phyloP scores from a whole-genome alignment of 1,140 invertebrate genomes.

The Battus philenor region DNA sequence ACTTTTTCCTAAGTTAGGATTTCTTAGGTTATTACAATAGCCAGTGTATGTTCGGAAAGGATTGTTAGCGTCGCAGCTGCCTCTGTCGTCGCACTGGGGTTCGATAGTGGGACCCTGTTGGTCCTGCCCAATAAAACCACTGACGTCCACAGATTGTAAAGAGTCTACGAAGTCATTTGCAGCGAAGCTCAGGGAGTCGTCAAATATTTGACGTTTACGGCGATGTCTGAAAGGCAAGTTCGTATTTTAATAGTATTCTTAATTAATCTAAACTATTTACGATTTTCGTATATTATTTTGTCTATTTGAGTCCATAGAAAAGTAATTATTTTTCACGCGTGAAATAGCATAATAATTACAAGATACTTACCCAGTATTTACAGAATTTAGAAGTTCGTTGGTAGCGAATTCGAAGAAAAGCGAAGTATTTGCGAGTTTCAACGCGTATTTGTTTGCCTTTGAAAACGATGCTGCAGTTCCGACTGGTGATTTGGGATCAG shows the following conservation, averaged over 20 bases:
- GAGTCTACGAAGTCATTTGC: slow-evolving; percentile 82
- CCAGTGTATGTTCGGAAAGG: slow-evolving; percentile 90
- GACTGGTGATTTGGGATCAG: slow-evolving; percentile 89
- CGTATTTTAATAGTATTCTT: no score
- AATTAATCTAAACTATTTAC: no score
- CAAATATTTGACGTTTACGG: slow-evolving; percentile 84
- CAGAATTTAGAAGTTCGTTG: slow-evolving; percentile 86
- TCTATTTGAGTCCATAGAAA: no score
- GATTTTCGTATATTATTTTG: background rate
- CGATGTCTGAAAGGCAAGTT: slow-evolving; percentile 70
- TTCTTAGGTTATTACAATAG: slow-evolving; percentile 93
- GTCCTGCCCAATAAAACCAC: slow-evolving; percentile 75
- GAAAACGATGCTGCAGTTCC: slow-evolving; percentile 92
- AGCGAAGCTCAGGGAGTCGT: slow-evolving; percentile 80
- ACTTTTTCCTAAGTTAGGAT: slow-evolving; percentile 90
- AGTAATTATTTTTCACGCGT: background rate
- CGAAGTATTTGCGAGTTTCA: slow-evolving; percentile 89
- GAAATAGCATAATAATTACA: no score
- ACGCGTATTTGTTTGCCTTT: slow-evolving; percentile 88
- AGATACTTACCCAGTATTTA: slow-evolving; percentile 77
- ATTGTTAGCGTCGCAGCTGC: slow-evolving; percentile 85
- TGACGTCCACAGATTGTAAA: slow-evolving; percentile 85
- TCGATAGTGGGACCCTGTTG: slow-evolving; percentile 71
- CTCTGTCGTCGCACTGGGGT: slow-evolving; percentile 80
- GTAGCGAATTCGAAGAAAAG: slow-evolving; percentile 92